Percentiles rank a stretch among this genome's conserved stretches.
phyloP scores from a whole-genome alignment of 2,113 vertebrate species.

The Dascyllus trimaculatus region DNA sequence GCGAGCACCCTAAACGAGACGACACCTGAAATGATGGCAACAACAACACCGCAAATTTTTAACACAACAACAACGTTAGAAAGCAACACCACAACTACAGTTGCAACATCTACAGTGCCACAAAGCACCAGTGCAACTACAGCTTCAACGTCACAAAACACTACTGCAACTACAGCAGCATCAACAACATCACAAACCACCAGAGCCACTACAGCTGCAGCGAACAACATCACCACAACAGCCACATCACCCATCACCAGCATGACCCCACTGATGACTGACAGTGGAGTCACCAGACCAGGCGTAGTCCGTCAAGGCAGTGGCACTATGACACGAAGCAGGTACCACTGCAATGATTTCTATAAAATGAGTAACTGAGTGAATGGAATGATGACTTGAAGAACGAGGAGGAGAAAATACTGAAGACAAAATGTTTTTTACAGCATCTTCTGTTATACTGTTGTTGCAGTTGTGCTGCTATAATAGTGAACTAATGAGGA shows the following conservation, averaged over 20 bases:
- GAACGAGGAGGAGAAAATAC: background rate
- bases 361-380: background rate
- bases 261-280: fast-evolving
- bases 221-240: background rate
- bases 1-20: slow-evolving; percentile 13
- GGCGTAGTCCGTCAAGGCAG: background rate
- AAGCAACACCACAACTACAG: background rate
- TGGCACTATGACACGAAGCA: background rate
- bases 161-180: background rate
- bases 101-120: background rate
- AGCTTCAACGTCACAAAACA: background rate
- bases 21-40: background rate
- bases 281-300: background rate
- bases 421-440: background rate
- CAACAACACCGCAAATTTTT: background rate
- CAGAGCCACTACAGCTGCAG: background rate
- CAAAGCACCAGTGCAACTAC: background rate
- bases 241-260: fast-evolving
- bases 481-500: too few species aligned
- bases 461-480: background rate
- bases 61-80: background rate
- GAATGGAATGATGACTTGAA: background rate
- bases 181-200: background rate
- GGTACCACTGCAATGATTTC: slow-evolving; percentile 37
- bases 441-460: background rate